These are phyloP conservation scores for Lepidurus apus DNA, from an alignment of 1,140 invertebrate genomes.

Conservation along the genomic window DNA sequence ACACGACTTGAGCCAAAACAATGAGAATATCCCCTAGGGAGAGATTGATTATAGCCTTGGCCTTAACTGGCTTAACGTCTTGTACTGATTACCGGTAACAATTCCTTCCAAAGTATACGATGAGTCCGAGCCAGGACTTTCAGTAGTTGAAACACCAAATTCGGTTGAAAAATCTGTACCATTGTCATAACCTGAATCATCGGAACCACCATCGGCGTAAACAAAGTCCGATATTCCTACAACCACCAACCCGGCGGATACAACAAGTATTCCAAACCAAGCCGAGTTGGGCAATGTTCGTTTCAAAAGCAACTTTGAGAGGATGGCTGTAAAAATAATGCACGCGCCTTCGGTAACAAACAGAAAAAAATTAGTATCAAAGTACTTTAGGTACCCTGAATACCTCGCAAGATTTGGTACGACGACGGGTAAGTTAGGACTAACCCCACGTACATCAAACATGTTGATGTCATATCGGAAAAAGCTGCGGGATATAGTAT, in stretches of 20 bases:
- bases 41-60: constrained; percentile 25
- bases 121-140: not conserved
- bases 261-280: constrained; percentile 76
- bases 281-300: constrained; percentile 61
- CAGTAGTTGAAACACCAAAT: not conserved
- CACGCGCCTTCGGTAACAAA: constrained; percentile 61
- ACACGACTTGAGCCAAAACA: constrained; percentile 81
- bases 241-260: constrained; percentile 71
- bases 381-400: constrained; percentile 1
- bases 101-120: constrained; percentile 64
- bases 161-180: not conserved
- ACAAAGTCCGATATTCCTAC: constrained; percentile 78
- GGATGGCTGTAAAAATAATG: constrained; percentile 85
- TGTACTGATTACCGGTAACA: constrained; percentile 57
- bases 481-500: constrained; percentile 77
- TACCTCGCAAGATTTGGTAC: constrained; percentile 93
- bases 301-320: constrained; percentile 82
- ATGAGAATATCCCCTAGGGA: constrained; percentile 79
- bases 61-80: not conserved
- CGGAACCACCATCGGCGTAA: constrained; percentile 46
- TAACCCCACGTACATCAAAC: constrained; percentile 58
- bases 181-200: constrained; percentile 20
- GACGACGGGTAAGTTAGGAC: constrained; percentile 88
- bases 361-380: constrained; percentile 24
- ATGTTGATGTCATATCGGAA: constrained; percentile 64